Base-by-base conservation (phyloP, 92 coral and sea anemone species). In the Galaxea fascicularis region DNA sequence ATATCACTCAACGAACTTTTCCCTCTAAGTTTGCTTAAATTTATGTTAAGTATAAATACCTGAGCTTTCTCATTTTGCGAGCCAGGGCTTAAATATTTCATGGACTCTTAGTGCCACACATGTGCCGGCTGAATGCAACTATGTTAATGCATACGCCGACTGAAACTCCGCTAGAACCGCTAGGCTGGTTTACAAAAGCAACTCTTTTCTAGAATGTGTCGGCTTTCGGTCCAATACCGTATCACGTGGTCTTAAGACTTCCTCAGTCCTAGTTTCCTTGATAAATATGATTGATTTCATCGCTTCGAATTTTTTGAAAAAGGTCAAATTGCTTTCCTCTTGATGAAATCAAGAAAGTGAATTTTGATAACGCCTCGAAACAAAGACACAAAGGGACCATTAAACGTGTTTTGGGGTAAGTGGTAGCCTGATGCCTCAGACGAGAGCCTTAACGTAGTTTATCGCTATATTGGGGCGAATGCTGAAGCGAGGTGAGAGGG, bases 181-280 rank as follows among this genome's bases (percentile, higher is more conserved):
- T n/a, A n/a, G n/a, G n/a, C n/a, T 6, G 35, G 27, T 30, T 63
- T 24, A 26, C 15, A 24, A 56, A 25, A 26, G 56, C 56, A 49
- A 35, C 6, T 35, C 6, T 31, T 39, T 77, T 77, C 71, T 60
- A 77, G 71, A 63, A 60, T 31, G 39, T 60, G 22, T n/a, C 3
- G 3, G 10, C 22, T 22, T 2, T 28, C 46, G 49, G 84, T 79
- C 84, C 84, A 79, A 82, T 70, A 82, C 57, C 56, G 1, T 1
- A 31, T 70, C 78, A 82, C 86, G 86, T 82, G 86, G 86, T 53
- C 78, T 82, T 82, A 82, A 71, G 35, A 82, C 86, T 82, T 82
- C 86, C 86, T 82, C 18, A 22, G 57, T 79, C 49, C 84, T 60
- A 79, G 84, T 29, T 64, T 31, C 64, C 82, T 27, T 10, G 22